phyloP scores from a whole-genome alignment of 2,888 invertebrate genomes.

The Melieria omissa region DNA sequence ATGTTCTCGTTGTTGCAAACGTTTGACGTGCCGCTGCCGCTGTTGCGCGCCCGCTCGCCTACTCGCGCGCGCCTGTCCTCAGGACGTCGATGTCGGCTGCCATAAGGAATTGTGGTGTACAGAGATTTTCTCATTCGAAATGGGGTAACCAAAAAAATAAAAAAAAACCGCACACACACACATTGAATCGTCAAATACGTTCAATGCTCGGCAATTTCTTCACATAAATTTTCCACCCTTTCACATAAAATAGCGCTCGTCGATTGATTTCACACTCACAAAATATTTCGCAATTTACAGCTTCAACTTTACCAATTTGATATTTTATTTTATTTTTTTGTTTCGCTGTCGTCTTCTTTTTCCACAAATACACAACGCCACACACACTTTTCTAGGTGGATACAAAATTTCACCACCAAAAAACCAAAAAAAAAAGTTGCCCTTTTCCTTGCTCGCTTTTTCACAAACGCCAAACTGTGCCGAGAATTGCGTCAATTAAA shows the following conservation, averaged over 20 bases:
- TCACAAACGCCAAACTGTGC: constrained; percentile 8
- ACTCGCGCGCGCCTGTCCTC: constrained; percentile 12
- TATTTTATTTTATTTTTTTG: constrained; percentile 30
- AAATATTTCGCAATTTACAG: constrained; percentile 13
- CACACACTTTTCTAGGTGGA: constrained; percentile 42
- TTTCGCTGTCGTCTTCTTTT: constrained; percentile 30
- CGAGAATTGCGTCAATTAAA: neutral
- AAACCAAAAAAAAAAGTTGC: constrained; percentile 27
- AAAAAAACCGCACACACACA: constrained; percentile 11
- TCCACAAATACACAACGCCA: constrained; percentile 28
- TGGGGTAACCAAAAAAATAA: constrained; percentile 30
- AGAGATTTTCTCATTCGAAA: constrained; percentile 54
- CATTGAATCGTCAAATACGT: constrained; percentile 1
- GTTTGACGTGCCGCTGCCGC: neutral
- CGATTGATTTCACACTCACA: constrained; percentile 24
- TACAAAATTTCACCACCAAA: constrained; percentile 45
- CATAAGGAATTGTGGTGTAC: constrained; percentile 59
- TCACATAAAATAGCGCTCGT: constrained; percentile 33
- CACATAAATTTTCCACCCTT: constrained; percentile 30
- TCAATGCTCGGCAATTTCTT: constrained; percentile 25
- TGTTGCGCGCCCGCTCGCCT: constrained; percentile 4
- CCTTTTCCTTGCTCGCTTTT: constrained; percentile 14
- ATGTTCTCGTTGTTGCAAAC: neutral
- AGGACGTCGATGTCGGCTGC: constrained; percentile 38
- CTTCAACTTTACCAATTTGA: constrained; percentile 10